Evolutionary conservation across 2,797 vertebrate genomes (phyloP).

Genomic region (Lophius americanus): DNA sequence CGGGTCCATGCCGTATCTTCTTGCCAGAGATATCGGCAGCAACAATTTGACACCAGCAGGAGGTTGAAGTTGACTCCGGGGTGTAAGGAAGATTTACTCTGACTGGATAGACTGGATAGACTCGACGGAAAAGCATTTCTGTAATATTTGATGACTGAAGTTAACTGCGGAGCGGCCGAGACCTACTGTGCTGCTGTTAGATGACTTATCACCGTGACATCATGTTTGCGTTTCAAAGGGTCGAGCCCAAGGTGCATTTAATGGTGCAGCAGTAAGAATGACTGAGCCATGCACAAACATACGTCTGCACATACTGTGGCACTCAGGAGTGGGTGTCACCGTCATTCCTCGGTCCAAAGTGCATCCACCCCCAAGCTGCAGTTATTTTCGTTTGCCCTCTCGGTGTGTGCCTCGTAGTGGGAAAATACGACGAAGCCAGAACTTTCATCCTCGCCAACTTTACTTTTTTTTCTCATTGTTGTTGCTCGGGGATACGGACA

Average conservation of each 20-base stretch:
- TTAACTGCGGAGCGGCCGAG: conserved; percentile 12
- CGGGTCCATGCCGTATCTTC: conserved; percentile 67
- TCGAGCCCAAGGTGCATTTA: conserved; percentile 36
- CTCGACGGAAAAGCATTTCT: conserved; percentile 21
- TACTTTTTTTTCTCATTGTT: conserved; percentile 21
- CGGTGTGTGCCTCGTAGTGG: conserved; percentile 41
- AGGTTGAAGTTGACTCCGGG: conserved; percentile 71
- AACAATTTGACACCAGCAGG: conserved; percentile 73
- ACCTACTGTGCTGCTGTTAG: conserved; percentile 19
- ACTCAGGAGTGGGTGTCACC: conserved; percentile 67
- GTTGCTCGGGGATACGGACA: conserved; percentile 13
- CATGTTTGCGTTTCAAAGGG: conserved; percentile 55
- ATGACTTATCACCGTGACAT: conserved; percentile 33
- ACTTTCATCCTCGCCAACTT: conserved; percentile 22
- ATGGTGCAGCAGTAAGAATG: conserved; percentile 24
- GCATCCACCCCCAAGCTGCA: conserved; percentile 60
- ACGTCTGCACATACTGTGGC: conserved; percentile 22
- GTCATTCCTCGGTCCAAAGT: conserved; percentile 59
- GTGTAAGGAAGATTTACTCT: conserved; percentile 55
- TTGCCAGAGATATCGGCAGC: conserved; percentile 66
- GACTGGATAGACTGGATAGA: background rate
- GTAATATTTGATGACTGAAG: conserved; percentile 20
- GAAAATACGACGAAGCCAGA: conserved; percentile 37
- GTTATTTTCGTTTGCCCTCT: conserved; percentile 71
- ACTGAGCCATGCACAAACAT: conserved; percentile 24